Percentiles rank a stretch among this genome's conserved stretches.
Conservation (phyloP, 2,113 vertebrate genomes). For the Nettapus auritus region DNA sequence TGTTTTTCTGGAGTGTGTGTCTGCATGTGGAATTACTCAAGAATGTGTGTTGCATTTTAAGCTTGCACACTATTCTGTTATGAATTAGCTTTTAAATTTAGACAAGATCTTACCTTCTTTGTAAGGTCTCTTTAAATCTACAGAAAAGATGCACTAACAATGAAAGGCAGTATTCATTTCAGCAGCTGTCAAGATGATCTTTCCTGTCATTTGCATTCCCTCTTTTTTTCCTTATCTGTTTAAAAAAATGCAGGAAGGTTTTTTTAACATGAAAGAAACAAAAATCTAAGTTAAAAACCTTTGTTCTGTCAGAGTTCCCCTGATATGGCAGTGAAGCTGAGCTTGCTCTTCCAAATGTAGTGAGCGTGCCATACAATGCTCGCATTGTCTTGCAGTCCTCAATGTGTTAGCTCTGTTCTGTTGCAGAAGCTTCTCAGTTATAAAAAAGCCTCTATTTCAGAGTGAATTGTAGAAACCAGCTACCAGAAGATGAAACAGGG, state of each 20-base stretch:
- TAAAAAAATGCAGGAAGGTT: neutral
- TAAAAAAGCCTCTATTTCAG: neutral
- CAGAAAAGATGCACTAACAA: neutral
- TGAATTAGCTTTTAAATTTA: neutral
- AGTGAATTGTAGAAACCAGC: neutral
- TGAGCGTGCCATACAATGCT: neutral
- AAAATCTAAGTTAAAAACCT: neutral
- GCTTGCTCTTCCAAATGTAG: neutral
- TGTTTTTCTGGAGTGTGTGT: neutral
- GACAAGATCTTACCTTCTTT: neutral
- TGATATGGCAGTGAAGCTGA: neutral
- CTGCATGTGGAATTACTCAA: neutral
- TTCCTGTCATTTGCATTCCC: neutral
- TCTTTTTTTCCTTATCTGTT: neutral
- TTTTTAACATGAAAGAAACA: neutral
- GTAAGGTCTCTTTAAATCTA: neutral
- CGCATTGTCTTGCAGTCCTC: neutral
- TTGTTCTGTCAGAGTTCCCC: neutral
- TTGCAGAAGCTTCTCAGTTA: neutral
- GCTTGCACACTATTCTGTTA: neutral
- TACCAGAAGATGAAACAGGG: neutral
- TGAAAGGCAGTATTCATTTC: neutral
- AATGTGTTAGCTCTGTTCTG: neutral
- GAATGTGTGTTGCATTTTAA: neutral
- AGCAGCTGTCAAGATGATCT: neutral